Evolutionary conservation across 2,888 invertebrate genomes (phyloP).

Genomic region (Drosophila paucipuncta): DNA sequence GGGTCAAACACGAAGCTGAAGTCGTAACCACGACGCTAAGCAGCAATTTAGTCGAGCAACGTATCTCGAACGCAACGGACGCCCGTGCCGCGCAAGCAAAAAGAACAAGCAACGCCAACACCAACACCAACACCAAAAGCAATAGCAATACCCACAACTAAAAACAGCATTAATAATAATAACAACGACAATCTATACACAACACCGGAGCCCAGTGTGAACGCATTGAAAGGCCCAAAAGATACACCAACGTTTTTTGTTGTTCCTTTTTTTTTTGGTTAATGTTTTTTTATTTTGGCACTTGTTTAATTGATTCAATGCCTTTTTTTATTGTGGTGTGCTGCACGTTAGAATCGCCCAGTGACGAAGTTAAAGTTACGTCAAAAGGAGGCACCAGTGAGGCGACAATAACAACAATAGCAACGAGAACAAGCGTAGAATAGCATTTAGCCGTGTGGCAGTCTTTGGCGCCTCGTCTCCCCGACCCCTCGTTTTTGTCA

Average conservation of each 20-base stretch:
- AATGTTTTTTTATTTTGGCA: slow-evolving; percentile 8
- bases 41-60: slow-evolving; percentile 80
- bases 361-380: slow-evolving; percentile 63
- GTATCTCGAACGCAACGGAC: slow-evolving; percentile 81
- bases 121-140: slow-evolving; percentile 12
- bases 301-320: slow-evolving; percentile 35
- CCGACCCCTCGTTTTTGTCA: slow-evolving; percentile 3
- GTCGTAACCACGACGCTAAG: slow-evolving; percentile 37
- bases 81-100: slow-evolving; percentile 36
- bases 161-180: slow-evolving; percentile 34
- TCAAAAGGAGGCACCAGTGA: slow-evolving; percentile 62
- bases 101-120: slow-evolving; percentile 2
- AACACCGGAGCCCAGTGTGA: slow-evolving; percentile 20
- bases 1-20: slow-evolving; percentile 37
- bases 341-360: slow-evolving; percentile 13
- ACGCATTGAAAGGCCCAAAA: slow-evolving; percentile 4
- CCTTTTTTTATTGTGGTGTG: slow-evolving; percentile 16
- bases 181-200: slow-evolving; percentile 23
- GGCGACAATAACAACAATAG: slow-evolving; percentile 27
- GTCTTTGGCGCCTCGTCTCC: slow-evolving; percentile 59
- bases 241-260: background rate
- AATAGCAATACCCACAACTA: slow-evolving; percentile 47
- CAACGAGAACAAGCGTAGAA: slow-evolving; percentile 11
- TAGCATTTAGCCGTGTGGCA: slow-evolving; percentile 40
- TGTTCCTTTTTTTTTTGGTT: slow-evolving; percentile 9